Conservation (phyloP, 2,113 vertebrate species). For the Gallinago media region DNA sequence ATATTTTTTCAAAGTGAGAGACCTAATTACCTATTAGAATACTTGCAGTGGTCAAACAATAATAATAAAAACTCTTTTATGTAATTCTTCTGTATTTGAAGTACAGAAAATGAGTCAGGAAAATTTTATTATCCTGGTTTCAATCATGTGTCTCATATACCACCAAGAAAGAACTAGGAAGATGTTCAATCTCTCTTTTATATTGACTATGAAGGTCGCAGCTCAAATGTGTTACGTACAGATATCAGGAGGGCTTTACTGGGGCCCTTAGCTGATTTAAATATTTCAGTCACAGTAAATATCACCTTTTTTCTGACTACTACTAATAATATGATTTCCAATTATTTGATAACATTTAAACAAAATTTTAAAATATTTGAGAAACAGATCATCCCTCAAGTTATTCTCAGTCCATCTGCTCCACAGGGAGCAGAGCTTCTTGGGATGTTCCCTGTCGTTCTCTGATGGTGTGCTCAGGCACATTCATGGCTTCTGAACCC, state of each 20-base stretch:
- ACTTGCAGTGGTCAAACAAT: background rate
- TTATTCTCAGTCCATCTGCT: background rate
- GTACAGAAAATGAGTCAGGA: background rate
- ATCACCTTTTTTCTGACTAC: background rate
- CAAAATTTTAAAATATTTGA: background rate
- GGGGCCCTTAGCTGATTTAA: background rate
- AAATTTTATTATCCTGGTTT: background rate
- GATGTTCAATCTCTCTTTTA: background rate
- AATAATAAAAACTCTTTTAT: background rate
- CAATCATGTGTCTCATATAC: background rate
- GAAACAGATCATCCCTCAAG: background rate
- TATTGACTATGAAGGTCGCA: background rate
- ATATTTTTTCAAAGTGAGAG: background rate
- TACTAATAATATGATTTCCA: background rate
- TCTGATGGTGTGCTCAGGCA: background rate
- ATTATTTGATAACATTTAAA: background rate
- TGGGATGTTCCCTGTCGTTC: background rate
- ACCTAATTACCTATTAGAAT: background rate
- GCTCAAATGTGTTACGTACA: background rate
- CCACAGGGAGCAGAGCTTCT: accelerated
- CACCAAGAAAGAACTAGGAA: background rate
- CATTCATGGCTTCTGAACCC: background rate
- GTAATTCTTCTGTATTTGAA: background rate
- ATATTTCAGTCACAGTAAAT: background rate
- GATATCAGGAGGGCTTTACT: background rate